Evolutionary conservation across 2,888 invertebrate species (phyloP), one percentile per base, ranked within the genome.

Genomic region (Fissipunctia ypsillon): DNA sequence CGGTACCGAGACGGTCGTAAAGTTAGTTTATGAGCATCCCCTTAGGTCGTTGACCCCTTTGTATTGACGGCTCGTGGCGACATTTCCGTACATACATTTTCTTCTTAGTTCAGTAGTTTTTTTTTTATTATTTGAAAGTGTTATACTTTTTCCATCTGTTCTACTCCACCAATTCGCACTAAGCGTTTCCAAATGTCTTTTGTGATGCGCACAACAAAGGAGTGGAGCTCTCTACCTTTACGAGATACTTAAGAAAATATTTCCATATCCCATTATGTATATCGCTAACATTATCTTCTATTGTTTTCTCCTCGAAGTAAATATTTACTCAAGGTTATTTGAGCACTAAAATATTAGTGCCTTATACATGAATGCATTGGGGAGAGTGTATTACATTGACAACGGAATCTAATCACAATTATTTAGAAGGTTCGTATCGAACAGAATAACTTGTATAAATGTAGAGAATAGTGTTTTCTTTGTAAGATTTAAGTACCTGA

Each of bases 11-110:
- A 50, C 12, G 25, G 6, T 66, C 69, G 25, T 78, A 76, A 81
- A 76, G 4, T n/a, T 25, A 45, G 38, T 76, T 65, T 81, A 69
- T 38, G 81, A 52, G 48, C 38, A 50, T 60, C 43, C 81, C 60
- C 22, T 52, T 28, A 31, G 59, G 69, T 61, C 61, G 4, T 12
- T 65, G 81, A 76, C 81, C 69, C 28, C 50, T n/a, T 56, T 76
- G 45, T 67, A 35, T 76, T 38, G 60, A 50, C 65, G 54, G 52
- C 12, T 22, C 59, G 45, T 57, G 2, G 25, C 43, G 5, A 12
- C 5, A 41, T 69, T 50, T 60, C 38, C 9, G 31, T 3, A 9
- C n/a, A n/a, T 25, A 45, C 5, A 50, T 43, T 74, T 52, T 22
- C 14, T 10, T 35, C 25, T n/a, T 35, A 43, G 4, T 43, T 43